These are phyloP conservation scores for Scaptomyza parva DNA, from an alignment of 2,888 invertebrate species.

Conservation along the genomic window DNA sequence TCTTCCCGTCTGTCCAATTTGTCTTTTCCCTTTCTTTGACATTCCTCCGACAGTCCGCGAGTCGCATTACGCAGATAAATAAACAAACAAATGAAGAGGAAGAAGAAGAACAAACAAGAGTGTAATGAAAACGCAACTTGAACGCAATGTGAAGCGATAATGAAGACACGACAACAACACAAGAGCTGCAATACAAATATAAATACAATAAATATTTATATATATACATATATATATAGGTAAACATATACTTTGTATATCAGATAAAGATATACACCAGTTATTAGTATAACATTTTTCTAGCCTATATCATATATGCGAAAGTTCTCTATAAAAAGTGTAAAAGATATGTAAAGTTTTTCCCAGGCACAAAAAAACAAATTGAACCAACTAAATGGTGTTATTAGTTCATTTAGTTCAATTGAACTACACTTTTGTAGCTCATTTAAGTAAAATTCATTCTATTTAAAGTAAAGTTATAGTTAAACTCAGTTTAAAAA, in stretches of 20 bases:
- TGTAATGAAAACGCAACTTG: conserved; percentile 23
- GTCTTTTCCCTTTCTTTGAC: conserved; percentile 34
- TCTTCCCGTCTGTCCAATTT: too few species aligned
- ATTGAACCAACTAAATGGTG: too few species aligned
- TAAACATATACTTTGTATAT: not conserved
- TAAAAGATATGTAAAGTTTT: too few species aligned
- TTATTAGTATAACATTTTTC: not conserved
- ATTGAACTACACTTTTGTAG: not conserved
- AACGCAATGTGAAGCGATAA: conserved; percentile 26
- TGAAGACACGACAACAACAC: conserved; percentile 35
- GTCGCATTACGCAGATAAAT: conserved; percentile 61
- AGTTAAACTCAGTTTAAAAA: too few species aligned
- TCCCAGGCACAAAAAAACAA: too few species aligned
- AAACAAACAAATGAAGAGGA: conserved; percentile 48
- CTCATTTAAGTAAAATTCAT: too few species aligned
- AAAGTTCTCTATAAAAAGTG: too few species aligned
- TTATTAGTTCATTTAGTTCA: not conserved
- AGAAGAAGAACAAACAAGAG: conserved; percentile 24
- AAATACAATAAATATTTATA: not conserved
- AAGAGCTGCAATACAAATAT: conserved; percentile 5
- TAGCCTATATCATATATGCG: too few species aligned
- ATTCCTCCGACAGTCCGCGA: conserved; percentile 45
- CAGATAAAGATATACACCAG: not conserved
- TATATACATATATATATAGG: not conserved
- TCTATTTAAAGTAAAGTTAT: too few species aligned